Evolutionary conservation across 37 sponge, comb jelly and placozoan genomes (phyloP).

Genomic region (Ephydatia muelleri): DNA sequence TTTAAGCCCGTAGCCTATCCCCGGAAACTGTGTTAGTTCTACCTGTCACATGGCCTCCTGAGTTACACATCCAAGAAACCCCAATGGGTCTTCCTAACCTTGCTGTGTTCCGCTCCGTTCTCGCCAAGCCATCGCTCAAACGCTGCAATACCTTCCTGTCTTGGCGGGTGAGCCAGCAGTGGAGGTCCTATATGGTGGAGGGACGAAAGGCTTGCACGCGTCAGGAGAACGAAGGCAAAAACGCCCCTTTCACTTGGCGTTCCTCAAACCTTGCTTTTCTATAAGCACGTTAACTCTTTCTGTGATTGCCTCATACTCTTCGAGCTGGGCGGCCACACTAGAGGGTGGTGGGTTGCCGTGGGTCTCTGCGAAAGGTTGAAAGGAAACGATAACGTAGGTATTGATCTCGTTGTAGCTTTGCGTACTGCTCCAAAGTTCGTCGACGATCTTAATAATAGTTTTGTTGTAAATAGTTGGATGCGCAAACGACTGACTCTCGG

Average conservation of each 20-base stretch:
- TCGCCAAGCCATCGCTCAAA: conserved; percentile 57
- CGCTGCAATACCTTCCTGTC: conserved; percentile 17
- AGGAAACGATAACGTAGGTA: not conserved
- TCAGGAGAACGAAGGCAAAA: not conserved
- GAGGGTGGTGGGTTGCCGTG: conserved; percentile 3
- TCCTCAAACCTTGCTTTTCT: conserved; percentile 35
- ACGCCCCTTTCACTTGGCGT: not conserved
- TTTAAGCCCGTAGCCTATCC: conserved; percentile 54
- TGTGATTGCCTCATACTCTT: conserved; percentile 34
- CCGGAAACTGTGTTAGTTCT: conserved; percentile 55
- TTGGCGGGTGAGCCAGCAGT: not conserved
- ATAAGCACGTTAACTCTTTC: not conserved
- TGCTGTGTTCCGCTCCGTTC: conserved; percentile 25
- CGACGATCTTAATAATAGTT: conserved; percentile 32
- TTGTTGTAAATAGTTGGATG: conserved; percentile 28
- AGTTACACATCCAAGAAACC: not conserved
- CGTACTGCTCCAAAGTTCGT: conserved; percentile 63
- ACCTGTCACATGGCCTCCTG: conserved; percentile 19
- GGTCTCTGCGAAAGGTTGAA: conserved; percentile 27
- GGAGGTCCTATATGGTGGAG: conserved; percentile 26
- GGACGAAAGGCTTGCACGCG: not conserved
- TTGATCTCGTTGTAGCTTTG: not conserved
- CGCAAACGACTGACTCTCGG: not conserved
- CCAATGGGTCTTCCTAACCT: not conserved
- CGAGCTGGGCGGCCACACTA: conserved; percentile 11